Evolutionary conservation across 2,797 vertebrate genomes (phyloP), one percentile per base, ranked within the genome.

Genomic region (Argyrosomus regius): DNA sequence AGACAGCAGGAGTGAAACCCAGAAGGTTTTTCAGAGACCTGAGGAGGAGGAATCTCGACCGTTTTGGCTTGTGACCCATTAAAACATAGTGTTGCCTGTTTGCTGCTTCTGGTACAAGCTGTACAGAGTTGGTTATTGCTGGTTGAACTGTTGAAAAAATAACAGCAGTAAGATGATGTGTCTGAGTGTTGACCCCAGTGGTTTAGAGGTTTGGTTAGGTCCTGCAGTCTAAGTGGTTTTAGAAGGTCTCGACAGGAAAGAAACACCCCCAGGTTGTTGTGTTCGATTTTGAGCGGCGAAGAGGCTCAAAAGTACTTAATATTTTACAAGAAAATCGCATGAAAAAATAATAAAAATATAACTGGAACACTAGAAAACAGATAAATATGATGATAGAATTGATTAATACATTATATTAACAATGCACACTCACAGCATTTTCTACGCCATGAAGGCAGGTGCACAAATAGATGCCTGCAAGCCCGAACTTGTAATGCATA

Each of bases 1-100:
- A 83, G 83, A 71, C 57, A 24, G 79, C 76, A 8, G 59, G 52
- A 69, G 56, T 1, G 11, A 60, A 75, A 77, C 77, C 53, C 58
- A 26, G 50, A 66, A 61, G 73, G 45, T 18, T 45, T 70, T 71
- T 3, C 5, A 16, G 35, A 58, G 31, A 71, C 57, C 50, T 18
- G 48, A 35, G 64, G 11, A 49, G 50, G 18, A 76, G 59, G 43
- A 78, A 22, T 43, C 64, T 26, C 7, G 22, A 41, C 28, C 0
- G 50, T 61, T 72, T 53, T 52, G 39, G 22, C 59, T 48, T 0
- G 1, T 61, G 71, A 59, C 65, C 70, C 60, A 46, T 60, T 77
- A 56, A 78, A 65, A 49, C 31, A 61, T 48, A 50, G 35, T 35
- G 18, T 17, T 57, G n/a, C 20, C 35, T 39, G 24, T 35, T 54